Evolutionary conservation across 2,888 invertebrate species (phyloP).

Genomic region (Scaptomyza parva): DNA sequence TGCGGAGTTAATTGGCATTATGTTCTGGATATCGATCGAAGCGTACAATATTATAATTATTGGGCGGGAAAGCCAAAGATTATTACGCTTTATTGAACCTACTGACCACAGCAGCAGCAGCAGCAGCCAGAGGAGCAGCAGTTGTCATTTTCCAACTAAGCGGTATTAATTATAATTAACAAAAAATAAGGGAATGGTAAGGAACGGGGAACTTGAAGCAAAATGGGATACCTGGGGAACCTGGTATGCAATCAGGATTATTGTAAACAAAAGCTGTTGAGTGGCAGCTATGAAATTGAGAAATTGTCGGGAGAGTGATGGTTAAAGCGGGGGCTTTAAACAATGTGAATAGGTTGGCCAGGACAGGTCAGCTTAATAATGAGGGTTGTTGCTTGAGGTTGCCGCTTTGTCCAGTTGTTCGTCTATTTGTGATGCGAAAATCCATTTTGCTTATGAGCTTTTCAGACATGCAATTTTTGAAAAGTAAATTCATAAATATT

Average conservation of each 20-base stretch:
- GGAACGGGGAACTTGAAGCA: no score
- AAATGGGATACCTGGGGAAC: not conserved
- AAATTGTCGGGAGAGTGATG: not conserved
- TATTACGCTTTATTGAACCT: constrained; percentile 51
- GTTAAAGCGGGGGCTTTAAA: not conserved
- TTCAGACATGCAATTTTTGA: constrained; percentile 14
- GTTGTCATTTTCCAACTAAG: constrained; percentile 59
- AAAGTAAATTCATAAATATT: constrained; percentile 21
- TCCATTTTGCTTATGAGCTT: constrained; percentile 1
- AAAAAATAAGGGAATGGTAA: no score
- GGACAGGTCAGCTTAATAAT: constrained; percentile 3
- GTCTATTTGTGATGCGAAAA: not conserved
- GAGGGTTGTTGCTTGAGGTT: constrained; percentile 32
- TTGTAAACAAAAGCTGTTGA: constrained; percentile 22
- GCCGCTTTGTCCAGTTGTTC: not conserved
- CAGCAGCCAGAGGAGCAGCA: no score
- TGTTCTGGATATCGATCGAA: constrained; percentile 26
- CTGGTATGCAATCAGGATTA: constrained; percentile 20
- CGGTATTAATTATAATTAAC: constrained; percentile 64
- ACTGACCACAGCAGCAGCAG: constrained; percentile 47
- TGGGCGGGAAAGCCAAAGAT: constrained; percentile 21
- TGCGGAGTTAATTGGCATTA: constrained; percentile 59
- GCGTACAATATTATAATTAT: constrained; percentile 49
- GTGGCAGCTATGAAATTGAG: constrained; percentile 41
- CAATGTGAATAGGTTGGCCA: not conserved